Conservation (phyloP, 2,113 vertebrate genomes). For the Ammodytes marinus region DNA sequence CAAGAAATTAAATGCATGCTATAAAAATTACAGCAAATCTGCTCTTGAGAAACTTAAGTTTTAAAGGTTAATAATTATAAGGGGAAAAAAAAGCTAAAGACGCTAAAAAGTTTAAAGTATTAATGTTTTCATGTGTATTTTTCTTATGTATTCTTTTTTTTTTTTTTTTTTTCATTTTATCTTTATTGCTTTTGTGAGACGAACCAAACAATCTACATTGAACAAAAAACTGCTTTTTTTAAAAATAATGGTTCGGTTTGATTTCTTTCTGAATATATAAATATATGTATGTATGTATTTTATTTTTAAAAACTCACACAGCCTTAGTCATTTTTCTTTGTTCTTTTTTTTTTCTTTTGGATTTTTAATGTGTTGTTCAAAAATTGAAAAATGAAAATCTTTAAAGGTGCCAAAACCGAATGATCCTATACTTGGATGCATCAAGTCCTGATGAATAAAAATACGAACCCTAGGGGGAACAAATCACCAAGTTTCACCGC, state of each 20-base stretch:
- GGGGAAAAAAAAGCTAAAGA: constrained; percentile 78
- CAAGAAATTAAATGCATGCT: constrained; percentile 88
- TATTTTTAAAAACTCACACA: constrained; percentile 84
- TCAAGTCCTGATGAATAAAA: constrained; percentile 87
- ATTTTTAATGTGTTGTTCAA: constrained; percentile 83
- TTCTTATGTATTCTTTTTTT: constrained; percentile 66
- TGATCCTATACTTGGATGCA: constrained; percentile 87
- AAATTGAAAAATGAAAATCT: constrained; percentile 83
- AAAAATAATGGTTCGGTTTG: constrained; percentile 55
- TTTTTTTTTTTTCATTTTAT: constrained; percentile 69
- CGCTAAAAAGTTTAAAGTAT: constrained; percentile 80
- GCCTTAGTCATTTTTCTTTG: constrained; percentile 84
- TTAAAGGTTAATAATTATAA: constrained; percentile 85
- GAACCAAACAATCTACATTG: constrained; percentile 79
- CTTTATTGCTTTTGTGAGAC: constrained; percentile 76
- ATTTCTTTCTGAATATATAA: constrained; percentile 80
- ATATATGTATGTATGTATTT: constrained; percentile 78
- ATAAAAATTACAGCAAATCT: constrained; percentile 85
- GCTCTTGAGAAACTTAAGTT: constrained; percentile 86
- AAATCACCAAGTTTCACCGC: constrained; percentile 71
- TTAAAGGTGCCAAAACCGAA: constrained; percentile 89
- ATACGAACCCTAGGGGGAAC: constrained; percentile 83
- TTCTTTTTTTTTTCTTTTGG: constrained; percentile 73
- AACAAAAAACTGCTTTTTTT: constrained; percentile 81
- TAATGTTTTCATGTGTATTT: constrained; percentile 84